Conservation (phyloP, 1,140 invertebrate genomes). For the Lasioglossum baleicum region DNA sequence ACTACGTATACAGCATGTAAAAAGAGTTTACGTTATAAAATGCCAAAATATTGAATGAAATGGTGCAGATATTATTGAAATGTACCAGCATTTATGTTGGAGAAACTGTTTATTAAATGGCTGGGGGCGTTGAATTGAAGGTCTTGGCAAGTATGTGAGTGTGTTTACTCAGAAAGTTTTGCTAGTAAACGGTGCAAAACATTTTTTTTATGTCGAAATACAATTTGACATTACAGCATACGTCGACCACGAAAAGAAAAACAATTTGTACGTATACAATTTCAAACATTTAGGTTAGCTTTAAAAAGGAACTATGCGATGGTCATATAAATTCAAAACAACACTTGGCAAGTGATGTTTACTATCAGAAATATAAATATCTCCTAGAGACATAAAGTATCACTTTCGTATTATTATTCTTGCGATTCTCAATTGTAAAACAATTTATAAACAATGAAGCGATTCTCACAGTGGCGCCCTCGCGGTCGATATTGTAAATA, state of each 20-base stretch:
- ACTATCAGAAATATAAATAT: neutral
- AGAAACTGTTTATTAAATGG: slow-evolving; percentile 25
- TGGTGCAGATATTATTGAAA: no score
- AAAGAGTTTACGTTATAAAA: neutral
- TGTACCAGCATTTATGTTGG: slow-evolving; percentile 30
- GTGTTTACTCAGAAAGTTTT: slow-evolving; percentile 17
- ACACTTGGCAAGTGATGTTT: neutral
- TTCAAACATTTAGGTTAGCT: slow-evolving; percentile 12
- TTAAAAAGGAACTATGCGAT: neutral
- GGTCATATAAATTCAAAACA: neutral
- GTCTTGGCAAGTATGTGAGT: slow-evolving; percentile 5
- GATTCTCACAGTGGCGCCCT: neutral
- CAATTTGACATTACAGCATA: slow-evolving; percentile 4
- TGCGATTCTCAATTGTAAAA: neutral
- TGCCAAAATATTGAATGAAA: neutral
- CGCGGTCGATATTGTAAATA: neutral
- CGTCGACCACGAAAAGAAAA: neutral
- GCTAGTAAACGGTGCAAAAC: neutral
- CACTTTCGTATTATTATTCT: neutral
- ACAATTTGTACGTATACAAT: slow-evolving; percentile 20
- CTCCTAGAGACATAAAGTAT: neutral
- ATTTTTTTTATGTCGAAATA: neutral
- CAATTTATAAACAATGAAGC: slow-evolving; percentile 21
- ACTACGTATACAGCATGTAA: neutral
- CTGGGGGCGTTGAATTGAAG: slow-evolving; percentile 22